Conservation (phyloP, 1,140 invertebrate genomes). For the Meloidogyne floridensis region DNA sequence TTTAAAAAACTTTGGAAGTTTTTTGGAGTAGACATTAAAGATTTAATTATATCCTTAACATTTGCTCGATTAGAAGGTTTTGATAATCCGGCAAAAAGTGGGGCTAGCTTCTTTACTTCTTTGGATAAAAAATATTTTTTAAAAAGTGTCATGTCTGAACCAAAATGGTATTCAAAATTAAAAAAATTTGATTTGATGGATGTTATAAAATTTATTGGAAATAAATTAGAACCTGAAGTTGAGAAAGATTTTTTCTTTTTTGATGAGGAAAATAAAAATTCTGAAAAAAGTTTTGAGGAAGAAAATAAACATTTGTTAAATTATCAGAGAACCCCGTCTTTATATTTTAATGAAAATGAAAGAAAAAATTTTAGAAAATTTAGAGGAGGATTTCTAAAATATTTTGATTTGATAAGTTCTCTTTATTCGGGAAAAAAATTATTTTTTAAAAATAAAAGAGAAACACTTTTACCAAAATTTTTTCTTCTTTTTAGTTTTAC, state of each 20-base stretch:
- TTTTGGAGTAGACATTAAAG: neutral
- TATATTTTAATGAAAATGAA: neutral
- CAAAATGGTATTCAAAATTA: neutral
- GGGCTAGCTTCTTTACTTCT: neutral
- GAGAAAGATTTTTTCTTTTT: neutral
- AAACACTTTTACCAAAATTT: neutral
- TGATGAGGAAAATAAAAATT: neutral
- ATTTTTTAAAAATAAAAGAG: neutral
- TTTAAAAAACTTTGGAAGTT: neutral
- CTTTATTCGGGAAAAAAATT: neutral
- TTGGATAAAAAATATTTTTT: slow-evolving; percentile 1
- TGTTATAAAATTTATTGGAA: neutral
- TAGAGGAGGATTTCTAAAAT: neutral
- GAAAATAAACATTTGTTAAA: neutral
- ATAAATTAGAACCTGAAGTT: neutral
- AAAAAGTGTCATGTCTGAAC: slow-evolving; percentile 1
- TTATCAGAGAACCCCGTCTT: neutral
- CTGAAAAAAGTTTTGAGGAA: neutral
- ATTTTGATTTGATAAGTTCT: neutral
- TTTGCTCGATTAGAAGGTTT: neutral
- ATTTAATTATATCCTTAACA: neutral
- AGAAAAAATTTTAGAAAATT: neutral
- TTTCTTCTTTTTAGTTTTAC: neutral
- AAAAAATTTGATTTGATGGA: slow-evolving; percentile 6
- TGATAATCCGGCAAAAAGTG: neutral